phyloP scores from a whole-genome alignment of 1,140 invertebrate species.

The Drosophila miranda region DNA sequence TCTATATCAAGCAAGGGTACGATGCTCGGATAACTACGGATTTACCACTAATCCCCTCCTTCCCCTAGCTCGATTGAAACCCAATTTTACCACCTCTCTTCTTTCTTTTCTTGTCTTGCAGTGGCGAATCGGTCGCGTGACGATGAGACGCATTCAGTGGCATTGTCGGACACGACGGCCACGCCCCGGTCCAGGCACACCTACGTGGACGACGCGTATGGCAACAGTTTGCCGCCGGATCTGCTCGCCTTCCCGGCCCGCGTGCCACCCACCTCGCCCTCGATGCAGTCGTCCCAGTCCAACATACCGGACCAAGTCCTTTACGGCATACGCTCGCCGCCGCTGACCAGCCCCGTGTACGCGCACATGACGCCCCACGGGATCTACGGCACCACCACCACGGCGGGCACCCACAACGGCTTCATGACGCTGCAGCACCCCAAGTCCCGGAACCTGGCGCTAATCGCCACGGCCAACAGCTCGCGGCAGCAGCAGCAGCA shows the following conservation, averaged over 20 bases:
- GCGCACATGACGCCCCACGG: constrained; percentile 79
- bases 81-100: background rate
- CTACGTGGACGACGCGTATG: constrained; percentile 78
- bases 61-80: background rate
- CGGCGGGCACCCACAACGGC: constrained; percentile 68
- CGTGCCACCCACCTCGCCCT: constrained; percentile 85
- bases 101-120: constrained; percentile 42
- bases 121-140: constrained; percentile 83
- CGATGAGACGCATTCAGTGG: constrained; percentile 86
- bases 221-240: constrained; percentile 86
- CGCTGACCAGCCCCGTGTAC: constrained; percentile 79
- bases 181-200: constrained; percentile 73
- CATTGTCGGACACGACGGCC: constrained; percentile 82
- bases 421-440: constrained; percentile 82
- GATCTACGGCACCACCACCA: constrained; percentile 74
- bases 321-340: constrained; percentile 77
- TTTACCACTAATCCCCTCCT: too few species aligned
- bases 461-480: constrained; percentile 83
- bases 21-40: too few species aligned
- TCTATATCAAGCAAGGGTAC: too few species aligned
- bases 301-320: constrained; percentile 87
- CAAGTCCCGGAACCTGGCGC: constrained; percentile 73
- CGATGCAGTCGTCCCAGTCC: constrained; percentile 88
- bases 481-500: constrained; percentile 68
- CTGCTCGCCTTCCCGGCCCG: constrained; percentile 90